Base-by-base conservation (phyloP, 1,140 invertebrate genomes). In the Cydia fagiglandana region DNA sequence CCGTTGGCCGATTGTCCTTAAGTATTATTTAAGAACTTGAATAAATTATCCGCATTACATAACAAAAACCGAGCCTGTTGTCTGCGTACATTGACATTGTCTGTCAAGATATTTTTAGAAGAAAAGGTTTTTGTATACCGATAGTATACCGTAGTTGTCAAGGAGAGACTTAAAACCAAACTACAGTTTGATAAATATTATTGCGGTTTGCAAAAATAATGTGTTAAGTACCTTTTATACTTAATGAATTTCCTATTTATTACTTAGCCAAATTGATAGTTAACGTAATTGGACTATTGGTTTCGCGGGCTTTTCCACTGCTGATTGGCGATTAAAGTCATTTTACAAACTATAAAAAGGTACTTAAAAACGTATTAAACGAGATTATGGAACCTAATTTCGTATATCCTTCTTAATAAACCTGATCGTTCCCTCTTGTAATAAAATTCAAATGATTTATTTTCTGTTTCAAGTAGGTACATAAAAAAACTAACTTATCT, bases 281-380 rank as follows among this genome's bases (percentile, higher is more conserved):
- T 24, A 61, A 61, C 2, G 24, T 61, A 7, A 17, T 61, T 24
- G 20, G 1, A 24, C 7, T n/a, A 61, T 24, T 61, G 20, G 53
- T 61, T 20, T 61, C 0, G 56, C 20, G 56, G 17, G 56, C 56
- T 61, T 61, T 56, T 56, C 17, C 56, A 24, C 56, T 20, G 4
- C n/a, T 61, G 56, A 9, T 2, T 2, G 6, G n/a, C 17, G 20
- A 61, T 20, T 61, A 61, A 12, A 20, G n/a, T 5, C 10, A 20
- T 5, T 61, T 20, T 9, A 6, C 4, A 4, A 20, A 61, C 56
- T 61, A 20, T 61, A 61, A 61, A 61, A 17, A 20, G 20, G 6
- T 61, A 61, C 56, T 53, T 53, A 20, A 61, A 61, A 61, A 61
- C 20, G n/a, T 61, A 61, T 61, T 61, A 61, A 61, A 61, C 9